Base-by-base conservation (phyloP, 2,888 invertebrate species). In the Agrypnus murinus region DNA sequence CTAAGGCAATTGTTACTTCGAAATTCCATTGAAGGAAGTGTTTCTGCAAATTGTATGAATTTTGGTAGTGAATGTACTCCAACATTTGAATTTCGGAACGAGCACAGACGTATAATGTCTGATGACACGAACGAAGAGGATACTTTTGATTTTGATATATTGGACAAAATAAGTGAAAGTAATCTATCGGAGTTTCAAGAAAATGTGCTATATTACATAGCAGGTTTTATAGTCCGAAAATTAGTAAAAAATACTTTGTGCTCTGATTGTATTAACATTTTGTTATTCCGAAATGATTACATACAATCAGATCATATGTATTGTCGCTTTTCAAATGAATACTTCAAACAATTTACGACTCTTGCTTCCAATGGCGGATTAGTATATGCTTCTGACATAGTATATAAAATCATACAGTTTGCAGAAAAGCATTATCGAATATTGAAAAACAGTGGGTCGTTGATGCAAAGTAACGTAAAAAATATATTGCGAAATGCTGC, bases 1-100 rank as follows among this genome's bases (percentile, higher is more conserved):
- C 60, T 72, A 31, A 43, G 72, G 32, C 58, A 72, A 60, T 58
- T 71, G 53, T 48, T 72, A 32, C 55, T 63, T 19, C 15, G 64
- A 63, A 73, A 71, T 71, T 55, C 57, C 4, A 38, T 58, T 38
- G 6, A 17, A 17, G n/a, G n/a, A 5, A 46, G 46, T 17, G 19
- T 46, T 46, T 15, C 59, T 14, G 38, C 59, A 7, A 59, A 59
- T 17, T 59, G 59, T 17, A 59, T 59, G 38, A 12, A 59, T 59
- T 40, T 59, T 10, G 43, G 59, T 59, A 59, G 15, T 59, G 43
- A 59, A 19, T 40, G 40, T n/a, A n/a, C n/a, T n/a, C n/a, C n/a
- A n/a, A n/a, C n/a, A n/a, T n/a, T n/a, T n/a, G n/a, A n/a, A n/a
- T 59, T 59, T 59, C 59, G 59, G 1, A 40, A 14, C 10, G 40